Evolutionary conservation across 2,888 invertebrate genomes (phyloP).

Genomic region (Prenolepis imparis): DNA sequence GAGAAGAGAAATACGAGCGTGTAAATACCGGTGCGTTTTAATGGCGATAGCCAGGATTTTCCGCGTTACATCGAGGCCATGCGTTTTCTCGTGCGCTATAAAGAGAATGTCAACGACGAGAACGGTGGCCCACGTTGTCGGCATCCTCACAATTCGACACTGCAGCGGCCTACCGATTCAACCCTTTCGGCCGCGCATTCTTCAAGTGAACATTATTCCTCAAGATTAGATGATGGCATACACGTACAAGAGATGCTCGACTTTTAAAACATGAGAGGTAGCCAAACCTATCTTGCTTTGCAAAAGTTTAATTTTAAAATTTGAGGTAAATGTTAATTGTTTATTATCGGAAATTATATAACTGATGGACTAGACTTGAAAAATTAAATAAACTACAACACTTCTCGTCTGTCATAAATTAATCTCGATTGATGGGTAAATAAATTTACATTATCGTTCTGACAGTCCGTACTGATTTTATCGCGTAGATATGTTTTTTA

Average conservation of each 20-base stretch:
- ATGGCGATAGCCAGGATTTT: slow-evolving; percentile 71
- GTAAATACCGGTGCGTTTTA: slow-evolving; percentile 69
- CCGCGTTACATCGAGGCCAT: slow-evolving; percentile 72
- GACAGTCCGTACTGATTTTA: not conserved
- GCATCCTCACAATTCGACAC: slow-evolving; percentile 28
- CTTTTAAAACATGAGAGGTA: not conserved
- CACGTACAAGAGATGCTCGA: not conserved
- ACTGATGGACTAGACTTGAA: not conserved
- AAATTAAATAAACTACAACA: not conserved
- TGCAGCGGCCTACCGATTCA: not conserved
- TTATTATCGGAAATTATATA: not conserved
- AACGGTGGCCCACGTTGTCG: slow-evolving; percentile 40
- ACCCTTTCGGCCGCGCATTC: not conserved
- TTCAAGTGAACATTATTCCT: not conserved
- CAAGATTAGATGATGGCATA: not conserved
- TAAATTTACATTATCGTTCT: not conserved
- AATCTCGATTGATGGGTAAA: not conserved
- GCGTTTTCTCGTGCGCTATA: slow-evolving; percentile 57
- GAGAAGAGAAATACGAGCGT: slow-evolving; percentile 69
- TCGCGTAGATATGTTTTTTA: slow-evolving; percentile 8
- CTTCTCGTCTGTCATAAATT: not conserved
- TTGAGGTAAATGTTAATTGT: not conserved
- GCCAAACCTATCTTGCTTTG: not conserved
- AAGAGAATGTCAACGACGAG: slow-evolving; percentile 44
- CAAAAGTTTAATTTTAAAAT: not conserved